Evolutionary conservation across 35 echinoderm and acorn worm species (phyloP), one percentile per base, ranked within the genome.

Genomic region (Lytechinus pictus): DNA sequence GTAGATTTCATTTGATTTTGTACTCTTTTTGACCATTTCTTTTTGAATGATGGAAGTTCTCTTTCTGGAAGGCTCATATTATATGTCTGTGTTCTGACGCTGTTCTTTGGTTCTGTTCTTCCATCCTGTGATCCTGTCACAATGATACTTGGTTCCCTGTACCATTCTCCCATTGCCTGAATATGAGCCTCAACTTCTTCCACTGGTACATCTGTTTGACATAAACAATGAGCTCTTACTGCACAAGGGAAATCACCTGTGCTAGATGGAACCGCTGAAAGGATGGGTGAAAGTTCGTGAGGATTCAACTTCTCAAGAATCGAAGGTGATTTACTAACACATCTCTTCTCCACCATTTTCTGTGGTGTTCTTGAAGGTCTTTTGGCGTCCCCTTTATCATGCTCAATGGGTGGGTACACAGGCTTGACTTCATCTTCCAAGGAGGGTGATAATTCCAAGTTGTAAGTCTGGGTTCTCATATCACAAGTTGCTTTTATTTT

Each of bases 121-220:
- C 66, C 14, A 24, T 79, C 66, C 66, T 79, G 66, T 16, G 66
- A 79, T 79, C 66, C 66, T 79, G 66, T 79, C 66, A 79, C 16
- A 79, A 79, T 79, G 21, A 79, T 79, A 24, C 66, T 79, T 6
- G 66, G 66, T 24, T 79, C 66, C 66, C 66, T 19, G n/a, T 79
- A 79, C 66, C 66, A 79, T 8, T 79, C 66, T 24, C 66, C 66
- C 66, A 79, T 79, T 14, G 88, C 16, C 88, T 90, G 10, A 27
- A 90, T 90, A 27, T 90, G 16, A 90, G 88, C 27, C 52, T 90
- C 88, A 52, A 90, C 88, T 27, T 90, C 88, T 90, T 44, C 88
- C 88, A 90, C 5, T 44, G 3, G 88, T 4, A 90, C 5, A 5
- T 90, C 88, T 90, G 88, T 90, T 90, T 90, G 88, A 52, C 28